Conservation (phyloP, 2,113 vertebrate species). For the Tiliqua scincoides region DNA sequence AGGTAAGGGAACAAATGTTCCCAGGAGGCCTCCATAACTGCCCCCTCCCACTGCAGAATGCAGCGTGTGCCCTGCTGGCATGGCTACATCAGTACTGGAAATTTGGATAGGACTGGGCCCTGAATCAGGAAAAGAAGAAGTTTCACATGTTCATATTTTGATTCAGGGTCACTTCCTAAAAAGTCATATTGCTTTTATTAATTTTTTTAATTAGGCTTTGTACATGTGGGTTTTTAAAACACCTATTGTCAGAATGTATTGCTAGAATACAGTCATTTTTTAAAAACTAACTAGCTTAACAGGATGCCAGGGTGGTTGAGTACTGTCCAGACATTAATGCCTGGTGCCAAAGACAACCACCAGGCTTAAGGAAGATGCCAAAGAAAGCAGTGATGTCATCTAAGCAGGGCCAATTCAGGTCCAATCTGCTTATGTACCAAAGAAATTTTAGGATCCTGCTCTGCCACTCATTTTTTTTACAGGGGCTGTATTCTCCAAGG, state of each 20-base stretch:
- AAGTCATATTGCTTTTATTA: constrained; percentile 76
- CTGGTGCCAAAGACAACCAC: constrained; percentile 74
- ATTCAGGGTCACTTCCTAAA: constrained; percentile 74
- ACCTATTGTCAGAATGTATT: neutral
- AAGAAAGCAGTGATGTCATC: constrained; percentile 64
- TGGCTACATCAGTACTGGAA: too few relatives aligned
- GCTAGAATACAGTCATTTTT: constrained; percentile 76
- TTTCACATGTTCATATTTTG: constrained; percentile 66
- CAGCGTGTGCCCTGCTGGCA: too few relatives aligned
- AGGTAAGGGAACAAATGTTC: too few relatives aligned
- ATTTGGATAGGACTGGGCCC: too few relatives aligned
- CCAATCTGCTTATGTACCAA: constrained; percentile 49
- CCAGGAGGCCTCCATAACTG: too few relatives aligned
- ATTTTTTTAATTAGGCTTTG: constrained; percentile 68
- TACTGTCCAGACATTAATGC: constrained; percentile 58
- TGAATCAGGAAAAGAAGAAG: neutral
- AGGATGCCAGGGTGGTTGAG: constrained; percentile 46
- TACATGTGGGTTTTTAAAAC: neutral
- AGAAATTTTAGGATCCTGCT: constrained; percentile 51
- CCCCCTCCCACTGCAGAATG: too few relatives aligned
- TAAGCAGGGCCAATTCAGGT: constrained; percentile 73
- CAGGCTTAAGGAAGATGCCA: constrained; percentile 65
- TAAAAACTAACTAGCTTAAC: constrained; percentile 65
- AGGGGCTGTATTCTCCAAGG: neutral
- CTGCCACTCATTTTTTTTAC: neutral